Base-by-base conservation (phyloP, 2,113 vertebrate species). In the Callocephalon fimbriatum region DNA sequence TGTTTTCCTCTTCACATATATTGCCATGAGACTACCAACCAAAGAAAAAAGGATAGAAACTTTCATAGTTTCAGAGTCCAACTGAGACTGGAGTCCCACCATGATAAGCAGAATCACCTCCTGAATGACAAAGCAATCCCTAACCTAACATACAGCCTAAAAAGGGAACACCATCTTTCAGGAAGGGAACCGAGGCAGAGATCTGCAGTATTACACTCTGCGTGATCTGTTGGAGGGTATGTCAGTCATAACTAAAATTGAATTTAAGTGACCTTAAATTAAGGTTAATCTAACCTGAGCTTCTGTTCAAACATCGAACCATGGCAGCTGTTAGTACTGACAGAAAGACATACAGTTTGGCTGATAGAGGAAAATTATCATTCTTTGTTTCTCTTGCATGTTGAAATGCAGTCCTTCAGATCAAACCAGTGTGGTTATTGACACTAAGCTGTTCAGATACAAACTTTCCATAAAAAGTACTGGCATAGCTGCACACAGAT, bases 401-500 rank as follows among this genome's bases (percentile, higher is more conserved):
- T 68, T 62, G 62, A 89, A 90, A 90, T 38, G 53, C 42, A 63
- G 35, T 40, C 45, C 45, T 83, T 54, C 54, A 83, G 74, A 65
- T 86, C n/a, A 80, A 95, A 72, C 61, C 51, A 35, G 6, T 12
- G 20, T 3, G 17, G 12, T 48, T 85, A 89, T 78, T 58, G 94
- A 61, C 88, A 45, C 19, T 37, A 71, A 65, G 5, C 45, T 62
- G 38, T 61, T 81, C 37, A 29, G 68, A 81, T 44, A 81, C 4
- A 3, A 85, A 35, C n/a, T 45, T 90, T 80, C 74, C 85, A 5
- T 15, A 21, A 71, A 80, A 75, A 42, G 18, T 22, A 22, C 75
- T 77, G 88, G 51, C 82, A 61, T 20, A 61, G 47, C 59, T 84
- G 81, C 88, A 78, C 54, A 91, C 35, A 89, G 80, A 91, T 51